A percentile compares a stretch with the other conserved stretches of the same genome.
These are phyloP conservation scores for Macrobrachium rosenbergii DNA, from an alignment of 1,140 invertebrate genomes.

Conservation along the genomic window DNA sequence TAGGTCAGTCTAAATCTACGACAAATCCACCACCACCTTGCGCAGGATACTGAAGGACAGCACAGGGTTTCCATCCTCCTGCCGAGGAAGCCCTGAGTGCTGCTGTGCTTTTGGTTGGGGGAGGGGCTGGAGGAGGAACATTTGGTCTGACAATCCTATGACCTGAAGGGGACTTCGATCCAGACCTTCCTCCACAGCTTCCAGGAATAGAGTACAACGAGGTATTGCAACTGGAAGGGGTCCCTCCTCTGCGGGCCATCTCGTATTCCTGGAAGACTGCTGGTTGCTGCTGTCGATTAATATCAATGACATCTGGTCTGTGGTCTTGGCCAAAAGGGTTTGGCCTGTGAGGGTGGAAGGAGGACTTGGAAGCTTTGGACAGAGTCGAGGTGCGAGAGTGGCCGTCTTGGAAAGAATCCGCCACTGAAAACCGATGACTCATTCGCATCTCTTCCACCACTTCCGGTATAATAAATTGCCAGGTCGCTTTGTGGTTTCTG, in stretches of 20 bases:
- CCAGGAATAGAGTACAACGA: constrained; percentile 39
- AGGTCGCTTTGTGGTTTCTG: constrained; percentile 42
- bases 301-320: neutral
- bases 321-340: neutral
- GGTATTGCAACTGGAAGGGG: constrained; percentile 41
- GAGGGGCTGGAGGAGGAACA: constrained; percentile 16
- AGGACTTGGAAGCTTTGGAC: constrained; percentile 35
- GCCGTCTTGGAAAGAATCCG: neutral
- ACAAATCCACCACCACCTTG: constrained; percentile 47
- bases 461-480: constrained; percentile 55
- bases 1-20: constrained; percentile 33
- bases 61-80: constrained; percentile 50
- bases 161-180: neutral
- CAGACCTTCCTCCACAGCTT: neutral
- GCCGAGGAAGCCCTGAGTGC: constrained; percentile 24
- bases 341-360: constrained; percentile 43
- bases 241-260: neutral
- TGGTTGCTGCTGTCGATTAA: too few relatives aligned
- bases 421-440: neutral
- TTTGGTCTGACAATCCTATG: neutral
- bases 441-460: constrained; percentile 26
- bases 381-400: constrained; percentile 42
- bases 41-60: constrained; percentile 41
- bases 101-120: neutral
- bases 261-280: neutral